Percentiles rank a stretch among this genome's conserved stretches.
phyloP scores from a whole-genome alignment of 2,113 vertebrate species.

The Pseudopipra pipra region DNA sequence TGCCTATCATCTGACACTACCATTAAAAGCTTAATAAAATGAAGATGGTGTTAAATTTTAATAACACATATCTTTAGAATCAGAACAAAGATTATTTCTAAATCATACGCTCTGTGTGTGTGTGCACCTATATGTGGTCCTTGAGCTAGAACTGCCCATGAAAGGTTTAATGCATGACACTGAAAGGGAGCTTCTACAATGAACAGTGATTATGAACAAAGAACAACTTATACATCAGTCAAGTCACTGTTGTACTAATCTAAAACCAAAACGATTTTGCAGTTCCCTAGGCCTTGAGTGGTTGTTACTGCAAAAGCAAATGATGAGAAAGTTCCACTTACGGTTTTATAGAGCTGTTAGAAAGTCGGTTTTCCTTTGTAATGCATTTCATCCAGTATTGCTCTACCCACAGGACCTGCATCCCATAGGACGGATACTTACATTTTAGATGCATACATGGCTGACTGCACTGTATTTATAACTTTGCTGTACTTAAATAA shows the following conservation, averaged over 20 bases:
- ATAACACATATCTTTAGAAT: background rate
- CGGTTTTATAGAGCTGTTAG: background rate
- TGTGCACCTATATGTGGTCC: background rate
- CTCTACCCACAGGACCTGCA: background rate
- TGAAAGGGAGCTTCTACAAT: background rate
- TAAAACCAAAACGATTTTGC: background rate
- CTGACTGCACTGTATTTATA: background rate
- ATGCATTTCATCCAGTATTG: background rate
- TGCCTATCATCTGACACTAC: background rate
- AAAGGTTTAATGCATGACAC: background rate
- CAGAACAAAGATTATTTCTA: background rate
- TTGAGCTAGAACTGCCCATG: background rate
- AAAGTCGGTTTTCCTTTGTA: background rate
- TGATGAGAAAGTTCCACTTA: background rate
- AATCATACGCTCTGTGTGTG: background rate
- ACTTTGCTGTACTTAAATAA: background rate
- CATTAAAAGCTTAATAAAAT: background rate
- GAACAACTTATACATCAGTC: background rate
- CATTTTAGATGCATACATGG: background rate
- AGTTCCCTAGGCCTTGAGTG: background rate
- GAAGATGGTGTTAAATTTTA: background rate
- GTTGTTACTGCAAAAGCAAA: background rate
- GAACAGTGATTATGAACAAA: background rate
- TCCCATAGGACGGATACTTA: background rate
- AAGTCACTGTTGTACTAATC: background rate